phyloP scores from a whole-genome alignment of 2,888 invertebrate genomes.

The Dicyrtomina minuta region DNA sequence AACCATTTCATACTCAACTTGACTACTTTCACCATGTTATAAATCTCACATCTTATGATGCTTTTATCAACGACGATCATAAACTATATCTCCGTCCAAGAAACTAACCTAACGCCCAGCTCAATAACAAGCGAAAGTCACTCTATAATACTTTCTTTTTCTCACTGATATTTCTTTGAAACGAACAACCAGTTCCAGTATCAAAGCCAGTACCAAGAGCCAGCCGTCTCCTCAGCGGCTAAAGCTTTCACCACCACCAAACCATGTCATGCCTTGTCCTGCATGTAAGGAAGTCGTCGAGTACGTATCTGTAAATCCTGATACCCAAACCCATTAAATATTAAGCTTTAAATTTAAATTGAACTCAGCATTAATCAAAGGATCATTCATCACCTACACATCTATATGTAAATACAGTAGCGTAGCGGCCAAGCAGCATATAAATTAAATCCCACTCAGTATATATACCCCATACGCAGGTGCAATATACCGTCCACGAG shows the following conservation, averaged over 20 bases:
- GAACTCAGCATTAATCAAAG: slow-evolving; percentile 16
- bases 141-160: background rate
- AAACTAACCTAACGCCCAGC: background rate
- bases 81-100: slow-evolving; percentile 1
- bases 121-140: background rate
- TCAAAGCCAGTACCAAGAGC: too few species aligned
- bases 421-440: too few species aligned
- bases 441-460: too few species aligned
- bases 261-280: too few species aligned
- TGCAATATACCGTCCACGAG: background rate
- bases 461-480: background rate
- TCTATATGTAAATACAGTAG: too few species aligned
- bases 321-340: slow-evolving; percentile 15
- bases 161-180: background rate
- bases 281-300: too few species aligned
- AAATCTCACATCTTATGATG: slow-evolving; percentile 29
- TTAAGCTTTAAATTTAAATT: slow-evolving; percentile 26
- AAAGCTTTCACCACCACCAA: background rate
- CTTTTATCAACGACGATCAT: slow-evolving; percentile 21
- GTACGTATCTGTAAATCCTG: slow-evolving; percentile 1
- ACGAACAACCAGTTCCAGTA: too few species aligned
- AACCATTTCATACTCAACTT: too few species aligned
- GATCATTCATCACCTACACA: slow-evolving; percentile 15
- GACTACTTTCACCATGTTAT: slow-evolving; percentile 3
- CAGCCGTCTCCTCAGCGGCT: background rate